A percentile compares a stretch with the other conserved stretches of the same genome.
These are phyloP conservation scores for Dasyornis broadbenti DNA, from an alignment of 2,113 vertebrate genomes.

Conservation along the genomic window DNA sequence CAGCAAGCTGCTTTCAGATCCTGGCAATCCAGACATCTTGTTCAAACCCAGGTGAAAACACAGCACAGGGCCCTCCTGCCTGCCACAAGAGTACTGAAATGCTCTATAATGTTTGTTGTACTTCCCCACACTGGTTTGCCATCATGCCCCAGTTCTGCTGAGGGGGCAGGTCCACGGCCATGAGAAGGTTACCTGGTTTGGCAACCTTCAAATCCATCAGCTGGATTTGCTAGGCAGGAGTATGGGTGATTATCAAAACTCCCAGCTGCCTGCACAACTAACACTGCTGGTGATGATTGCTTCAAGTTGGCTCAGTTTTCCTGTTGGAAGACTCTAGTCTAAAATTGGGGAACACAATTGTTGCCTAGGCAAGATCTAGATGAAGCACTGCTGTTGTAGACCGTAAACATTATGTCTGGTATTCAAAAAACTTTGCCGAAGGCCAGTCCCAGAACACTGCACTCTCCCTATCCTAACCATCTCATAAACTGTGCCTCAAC, in stretches of 20 bases:
- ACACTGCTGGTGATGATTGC: neutral
- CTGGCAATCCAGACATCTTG: neutral
- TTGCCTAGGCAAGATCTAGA: neutral
- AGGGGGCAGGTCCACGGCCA: accelerated
- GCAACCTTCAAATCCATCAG: neutral
- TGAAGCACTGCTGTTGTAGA: neutral
- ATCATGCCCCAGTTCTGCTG: neutral
- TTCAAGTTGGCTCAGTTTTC: neutral
- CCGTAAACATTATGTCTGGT: neutral
- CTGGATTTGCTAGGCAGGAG: neutral
- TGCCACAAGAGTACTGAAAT: neutral
- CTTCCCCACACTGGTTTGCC: neutral
- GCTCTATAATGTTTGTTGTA: accelerated
- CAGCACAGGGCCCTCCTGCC: neutral
- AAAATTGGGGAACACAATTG: neutral
- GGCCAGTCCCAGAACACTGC: neutral
- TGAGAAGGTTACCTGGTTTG: neutral
- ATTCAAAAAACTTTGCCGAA: neutral
- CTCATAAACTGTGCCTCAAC: neutral
- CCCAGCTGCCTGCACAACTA: neutral
- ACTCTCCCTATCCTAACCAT: neutral
- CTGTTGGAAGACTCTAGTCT: neutral
- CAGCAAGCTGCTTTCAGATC: neutral
- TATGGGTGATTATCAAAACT: neutral
- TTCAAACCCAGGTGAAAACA: neutral